A percentile compares a stretch with the other conserved stretches of the same genome.
These are phyloP conservation scores for Vanessa tameamea DNA, from an alignment of 1,140 invertebrate species.

Conservation along the genomic window DNA sequence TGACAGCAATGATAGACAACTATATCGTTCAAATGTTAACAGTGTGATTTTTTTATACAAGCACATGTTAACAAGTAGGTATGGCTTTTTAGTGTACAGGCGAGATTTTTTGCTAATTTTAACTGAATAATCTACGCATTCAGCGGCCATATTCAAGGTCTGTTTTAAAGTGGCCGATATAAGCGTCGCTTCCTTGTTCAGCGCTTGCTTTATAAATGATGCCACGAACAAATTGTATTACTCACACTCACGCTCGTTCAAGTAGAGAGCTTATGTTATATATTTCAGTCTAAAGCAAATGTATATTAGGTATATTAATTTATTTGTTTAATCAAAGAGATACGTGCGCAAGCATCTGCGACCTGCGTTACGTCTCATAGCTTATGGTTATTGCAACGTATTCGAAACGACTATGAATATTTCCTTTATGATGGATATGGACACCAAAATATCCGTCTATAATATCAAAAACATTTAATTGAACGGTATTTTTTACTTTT, in stretches of 20 bases:
- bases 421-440: background rate
- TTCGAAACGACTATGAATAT: background rate
- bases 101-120: slow-evolving; percentile 21
- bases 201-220: slow-evolving; percentile 23
- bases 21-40: slow-evolving; percentile 7
- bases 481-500: background rate
- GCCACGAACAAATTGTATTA: slow-evolving; percentile 7
- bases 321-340: slow-evolving; percentile 14
- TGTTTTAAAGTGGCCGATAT: slow-evolving; percentile 31
- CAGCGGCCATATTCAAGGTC: slow-evolving; percentile 36
- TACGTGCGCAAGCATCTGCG: slow-evolving; percentile 19
- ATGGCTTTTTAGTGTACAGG: slow-evolving; percentile 11
- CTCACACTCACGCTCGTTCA: slow-evolving; percentile 4
- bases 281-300: slow-evolving; percentile 16
- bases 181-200: slow-evolving; percentile 30
- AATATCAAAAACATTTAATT: background rate
- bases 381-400: slow-evolving; percentile 12
- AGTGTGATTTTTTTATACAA: slow-evolving; percentile 3
- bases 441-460: background rate
- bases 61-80: background rate
- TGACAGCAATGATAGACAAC: background rate
- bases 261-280: slow-evolving; percentile 5
- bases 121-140: slow-evolving; percentile 26
- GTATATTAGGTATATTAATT: background rate
- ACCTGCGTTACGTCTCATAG: slow-evolving; percentile 26